Conservation (phyloP, 1,140 invertebrate species). For the Hormaphis cornu region DNA sequence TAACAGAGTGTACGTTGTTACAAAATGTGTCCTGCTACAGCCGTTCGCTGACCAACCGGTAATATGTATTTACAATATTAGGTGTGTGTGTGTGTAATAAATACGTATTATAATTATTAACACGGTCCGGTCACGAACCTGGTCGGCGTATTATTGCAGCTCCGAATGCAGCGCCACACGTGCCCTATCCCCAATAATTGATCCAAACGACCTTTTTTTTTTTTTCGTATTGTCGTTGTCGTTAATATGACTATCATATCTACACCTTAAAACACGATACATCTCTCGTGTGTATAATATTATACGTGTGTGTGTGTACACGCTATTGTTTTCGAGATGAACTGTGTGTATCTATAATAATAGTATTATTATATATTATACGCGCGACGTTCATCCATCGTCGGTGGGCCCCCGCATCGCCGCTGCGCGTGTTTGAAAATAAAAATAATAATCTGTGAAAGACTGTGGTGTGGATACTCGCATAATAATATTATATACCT, state of each 20-base stretch:
- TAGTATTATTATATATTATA: background rate
- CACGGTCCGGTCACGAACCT: slow-evolving; percentile 6
- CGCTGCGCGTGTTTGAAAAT: background rate
- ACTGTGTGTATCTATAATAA: background rate
- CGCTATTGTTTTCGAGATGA: background rate
- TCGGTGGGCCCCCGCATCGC: background rate
- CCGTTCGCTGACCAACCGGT: background rate
- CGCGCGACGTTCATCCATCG: background rate
- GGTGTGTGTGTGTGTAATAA: background rate
- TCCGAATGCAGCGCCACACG: slow-evolving; percentile 7
- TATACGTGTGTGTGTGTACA: background rate
- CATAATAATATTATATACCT: too few relatives aligned
- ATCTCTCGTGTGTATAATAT: background rate
- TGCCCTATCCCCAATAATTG: slow-evolving; percentile 22
- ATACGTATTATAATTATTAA: background rate
- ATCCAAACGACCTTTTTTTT: background rate
- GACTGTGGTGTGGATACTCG: background rate
- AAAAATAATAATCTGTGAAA: background rate
- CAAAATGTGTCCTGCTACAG: too few relatives aligned
- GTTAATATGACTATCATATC: slow-evolving; percentile 18
- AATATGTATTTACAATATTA: too few relatives aligned
- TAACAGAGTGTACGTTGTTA: too few relatives aligned
- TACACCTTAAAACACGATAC: background rate
- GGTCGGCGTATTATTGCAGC: background rate
- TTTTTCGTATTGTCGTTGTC: background rate